Evolutionary conservation across 1,140 invertebrate species (phyloP).

Genomic region (Dysdera silvatica): DNA sequence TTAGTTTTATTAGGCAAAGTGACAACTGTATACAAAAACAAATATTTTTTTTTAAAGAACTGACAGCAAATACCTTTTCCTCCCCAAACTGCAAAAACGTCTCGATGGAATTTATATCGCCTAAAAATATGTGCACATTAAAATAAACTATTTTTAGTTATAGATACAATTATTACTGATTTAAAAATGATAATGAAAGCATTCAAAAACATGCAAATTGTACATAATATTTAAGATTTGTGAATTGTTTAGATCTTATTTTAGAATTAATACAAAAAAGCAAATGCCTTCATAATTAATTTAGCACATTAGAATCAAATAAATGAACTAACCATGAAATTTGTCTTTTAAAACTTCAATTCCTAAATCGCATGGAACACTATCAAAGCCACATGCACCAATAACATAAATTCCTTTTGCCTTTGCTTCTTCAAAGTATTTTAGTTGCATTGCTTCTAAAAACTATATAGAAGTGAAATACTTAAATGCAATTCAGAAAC

Average conservation of each 20-base stretch:
- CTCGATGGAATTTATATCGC: conserved; percentile 15
- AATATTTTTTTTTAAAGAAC: not conserved
- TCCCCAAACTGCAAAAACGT: conserved; percentile 1
- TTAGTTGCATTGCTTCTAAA: conserved; percentile 73
- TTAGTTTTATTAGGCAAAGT: not conserved
- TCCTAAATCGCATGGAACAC: conserved; percentile 78
- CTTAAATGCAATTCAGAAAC: too few species aligned
- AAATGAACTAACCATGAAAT: conserved; percentile 51
- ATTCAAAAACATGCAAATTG: conserved; percentile 3
- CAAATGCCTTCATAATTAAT: too few species aligned
- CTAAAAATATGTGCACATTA: too few species aligned
- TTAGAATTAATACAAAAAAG: conserved; percentile 40
- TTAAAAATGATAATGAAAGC: not conserved
- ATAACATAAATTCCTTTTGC: conserved; percentile 71
- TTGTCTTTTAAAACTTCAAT: conserved; percentile 61
- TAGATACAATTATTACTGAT: not conserved
- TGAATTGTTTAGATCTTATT: conserved; percentile 78
- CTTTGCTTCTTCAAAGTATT: conserved; percentile 67
- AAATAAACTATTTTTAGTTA: not conserved
- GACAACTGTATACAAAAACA: not conserved
- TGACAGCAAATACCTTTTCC: not conserved
- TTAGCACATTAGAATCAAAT: too few species aligned
- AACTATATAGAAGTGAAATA: conserved; percentile 44
- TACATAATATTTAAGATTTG: conserved; percentile 62
- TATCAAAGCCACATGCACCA: conserved; percentile 83